Conservation (phyloP, 2,888 invertebrate species). For the Erebia aethiops region DNA sequence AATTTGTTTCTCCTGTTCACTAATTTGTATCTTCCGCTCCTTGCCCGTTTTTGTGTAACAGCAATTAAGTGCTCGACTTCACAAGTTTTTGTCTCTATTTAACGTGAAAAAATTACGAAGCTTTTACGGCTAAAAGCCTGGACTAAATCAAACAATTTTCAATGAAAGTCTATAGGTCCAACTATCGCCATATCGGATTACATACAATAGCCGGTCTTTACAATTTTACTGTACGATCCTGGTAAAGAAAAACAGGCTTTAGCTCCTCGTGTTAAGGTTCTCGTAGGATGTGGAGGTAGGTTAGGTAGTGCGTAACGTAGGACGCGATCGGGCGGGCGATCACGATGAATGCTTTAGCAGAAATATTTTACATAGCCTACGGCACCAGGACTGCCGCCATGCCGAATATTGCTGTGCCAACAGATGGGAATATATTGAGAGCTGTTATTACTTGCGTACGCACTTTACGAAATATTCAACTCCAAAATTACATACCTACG, state of each 20-base stretch:
- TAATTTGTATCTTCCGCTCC: slow-evolving; percentile 75
- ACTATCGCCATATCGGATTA: slow-evolving; percentile 74
- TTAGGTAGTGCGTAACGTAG: slow-evolving; percentile 64
- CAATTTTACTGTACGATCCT: slow-evolving; percentile 47
- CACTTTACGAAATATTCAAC: slow-evolving; percentile 9
- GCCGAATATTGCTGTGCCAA: slow-evolving; percentile 79
- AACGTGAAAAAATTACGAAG: slow-evolving; percentile 44
- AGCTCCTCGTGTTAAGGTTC: slow-evolving; percentile 49
- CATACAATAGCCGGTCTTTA: slow-evolving; percentile 66
- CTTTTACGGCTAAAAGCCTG: slow-evolving; percentile 45
- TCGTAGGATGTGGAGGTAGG: slow-evolving; percentile 47
- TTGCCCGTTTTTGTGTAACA: slow-evolving; percentile 45
- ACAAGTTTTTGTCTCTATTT: slow-evolving; percentile 39
- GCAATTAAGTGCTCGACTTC: slow-evolving; percentile 38
- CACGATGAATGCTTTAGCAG: slow-evolving; percentile 82
- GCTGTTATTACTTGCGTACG: slow-evolving; percentile 37
- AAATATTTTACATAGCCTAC: slow-evolving; percentile 82
- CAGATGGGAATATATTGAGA: slow-evolving; percentile 57
- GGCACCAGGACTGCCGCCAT: slow-evolving; percentile 68
- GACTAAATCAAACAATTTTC: slow-evolving; percentile 69
- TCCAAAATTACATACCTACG: background rate
- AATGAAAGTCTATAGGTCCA: slow-evolving; percentile 65
- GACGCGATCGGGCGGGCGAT: slow-evolving; percentile 74
- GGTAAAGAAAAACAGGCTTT: slow-evolving; percentile 50
- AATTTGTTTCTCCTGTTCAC: slow-evolving; percentile 79